Base-by-base conservation (phyloP, 2,797 vertebrate genomes). In the Amblyopsis hoosieri region DNA sequence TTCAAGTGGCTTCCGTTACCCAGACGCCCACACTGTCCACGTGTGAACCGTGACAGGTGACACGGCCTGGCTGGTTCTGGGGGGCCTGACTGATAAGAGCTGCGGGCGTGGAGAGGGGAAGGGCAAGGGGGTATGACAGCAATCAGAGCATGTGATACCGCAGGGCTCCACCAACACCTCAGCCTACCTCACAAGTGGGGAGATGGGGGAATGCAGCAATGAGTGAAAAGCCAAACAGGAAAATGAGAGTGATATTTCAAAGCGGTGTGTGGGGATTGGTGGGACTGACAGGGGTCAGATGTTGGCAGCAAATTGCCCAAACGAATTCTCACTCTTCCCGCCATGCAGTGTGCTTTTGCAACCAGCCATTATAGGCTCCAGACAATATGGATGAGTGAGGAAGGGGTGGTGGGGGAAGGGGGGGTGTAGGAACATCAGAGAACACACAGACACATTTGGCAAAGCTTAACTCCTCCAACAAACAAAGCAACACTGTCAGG, bases 61-160 rank as follows among this genome's bases (percentile, higher is more conserved):
- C 76, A 64, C 17, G 45, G 15, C 57, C 60, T 53, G 47, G 50
- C 79, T 48, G 69, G 66, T 82, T 87, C 83, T 89, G 84, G 78
- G 80, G 71, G 80, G 71, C 76, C 66, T 9, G 15, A 56, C 78
- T 85, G 88, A 92, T 91, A 89, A 91, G 83, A 66, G 58, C 2
- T 42, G 37, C 7, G 37, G 8, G 8, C 37, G 9, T 42, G 8
- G 37, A 9, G 9, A 2, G 8, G 37, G 37, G 14, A 31, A 75
- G 83, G 81, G 81, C 76, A 79, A 66, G 75, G 64, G 72, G 17
- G 85, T 89, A 82, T 91, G 82, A 87, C 62, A 12, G 37, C 86
- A 82, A 87, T 89, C 84, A 74, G 76, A 78, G 79, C 80, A 73
- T 84, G 86, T 90, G 78, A 79, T 87, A 87, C 86, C 80, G 64